Evolutionary conservation across 2,113 vertebrate species (phyloP).

Genomic region (Calonectris borealis): DNA sequence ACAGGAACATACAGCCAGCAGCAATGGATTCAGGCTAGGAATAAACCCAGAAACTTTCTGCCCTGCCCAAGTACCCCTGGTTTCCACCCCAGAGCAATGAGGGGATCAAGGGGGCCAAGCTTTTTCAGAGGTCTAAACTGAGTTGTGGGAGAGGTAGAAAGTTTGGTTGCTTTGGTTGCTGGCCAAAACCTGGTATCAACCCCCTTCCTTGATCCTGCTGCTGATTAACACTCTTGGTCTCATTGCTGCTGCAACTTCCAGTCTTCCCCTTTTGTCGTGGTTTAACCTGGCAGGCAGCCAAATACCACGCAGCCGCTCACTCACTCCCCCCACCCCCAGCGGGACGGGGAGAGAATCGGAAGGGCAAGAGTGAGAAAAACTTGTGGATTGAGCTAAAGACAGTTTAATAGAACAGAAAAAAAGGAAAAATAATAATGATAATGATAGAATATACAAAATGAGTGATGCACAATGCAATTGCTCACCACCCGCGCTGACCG

Average conservation of each 20-base stretch:
- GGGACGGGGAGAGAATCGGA: too few species aligned
- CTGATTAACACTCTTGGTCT: not conserved
- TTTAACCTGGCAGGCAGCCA: too few species aligned
- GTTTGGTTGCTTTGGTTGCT: not conserved
- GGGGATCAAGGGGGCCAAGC: not conserved
- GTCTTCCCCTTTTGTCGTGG: not conserved
- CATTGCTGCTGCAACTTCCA: not conserved
- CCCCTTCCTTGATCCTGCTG: not conserved
- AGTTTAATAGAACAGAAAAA: too few species aligned
- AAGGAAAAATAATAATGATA: too few species aligned
- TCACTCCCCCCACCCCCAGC: too few species aligned
- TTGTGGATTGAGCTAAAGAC: too few species aligned
- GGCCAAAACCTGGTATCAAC: not conserved
- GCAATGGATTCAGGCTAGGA: not conserved
- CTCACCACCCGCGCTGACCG: too few species aligned
- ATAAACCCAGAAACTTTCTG: not conserved
- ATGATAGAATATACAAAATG: too few species aligned
- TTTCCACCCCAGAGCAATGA: not conserved
- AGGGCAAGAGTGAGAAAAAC: too few species aligned
- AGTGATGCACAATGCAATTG: too few species aligned
- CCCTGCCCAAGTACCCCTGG: rapidly evolving
- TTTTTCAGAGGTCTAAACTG: not conserved
- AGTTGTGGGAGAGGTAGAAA: not conserved
- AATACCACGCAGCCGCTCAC: too few species aligned
- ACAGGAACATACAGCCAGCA: not conserved